These are phyloP conservation scores for Callipepla squamata DNA, from an alignment of 2,113 vertebrate species.

Conservation along the genomic window DNA sequence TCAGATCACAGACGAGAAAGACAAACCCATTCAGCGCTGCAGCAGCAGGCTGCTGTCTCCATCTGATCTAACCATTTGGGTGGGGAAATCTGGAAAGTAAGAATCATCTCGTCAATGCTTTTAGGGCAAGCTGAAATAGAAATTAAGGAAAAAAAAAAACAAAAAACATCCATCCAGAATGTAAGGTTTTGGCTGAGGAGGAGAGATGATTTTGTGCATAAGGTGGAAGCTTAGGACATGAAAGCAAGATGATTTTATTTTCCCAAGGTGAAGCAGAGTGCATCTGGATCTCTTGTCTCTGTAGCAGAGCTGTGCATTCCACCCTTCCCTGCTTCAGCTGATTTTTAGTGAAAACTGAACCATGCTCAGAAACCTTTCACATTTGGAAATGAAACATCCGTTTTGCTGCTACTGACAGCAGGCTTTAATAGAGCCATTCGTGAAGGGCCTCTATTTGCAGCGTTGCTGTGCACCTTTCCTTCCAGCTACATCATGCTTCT, in stretches of 20 bases:
- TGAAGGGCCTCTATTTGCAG: not conserved
- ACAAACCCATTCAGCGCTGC: rapidly evolving
- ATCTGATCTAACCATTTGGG: not conserved
- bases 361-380: not conserved
- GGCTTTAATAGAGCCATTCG: not conserved
- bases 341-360: not conserved
- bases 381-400: not conserved
- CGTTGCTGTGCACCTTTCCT: not conserved
- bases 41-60: not conserved
- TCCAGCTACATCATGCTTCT: not conserved
- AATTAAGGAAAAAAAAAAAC: not conserved
- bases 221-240: not conserved
- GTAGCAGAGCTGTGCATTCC: not conserved
- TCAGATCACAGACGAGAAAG: not conserved
- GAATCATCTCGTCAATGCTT: not conserved
- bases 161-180: not conserved
- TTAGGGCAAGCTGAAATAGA: not conserved
- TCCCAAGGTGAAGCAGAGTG: not conserved
- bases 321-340: not conserved
- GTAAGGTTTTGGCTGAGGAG: not conserved
- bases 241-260: not conserved
- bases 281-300: not conserved
- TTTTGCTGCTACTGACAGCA: not conserved
- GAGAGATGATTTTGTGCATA: not conserved
- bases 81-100: not conserved